A percentile compares a stretch with the other conserved stretches of the same genome.
These are phyloP conservation scores for Spatulosminthurus flaviceps DNA, from an alignment of 2,888 invertebrate genomes.

Conservation along the genomic window DNA sequence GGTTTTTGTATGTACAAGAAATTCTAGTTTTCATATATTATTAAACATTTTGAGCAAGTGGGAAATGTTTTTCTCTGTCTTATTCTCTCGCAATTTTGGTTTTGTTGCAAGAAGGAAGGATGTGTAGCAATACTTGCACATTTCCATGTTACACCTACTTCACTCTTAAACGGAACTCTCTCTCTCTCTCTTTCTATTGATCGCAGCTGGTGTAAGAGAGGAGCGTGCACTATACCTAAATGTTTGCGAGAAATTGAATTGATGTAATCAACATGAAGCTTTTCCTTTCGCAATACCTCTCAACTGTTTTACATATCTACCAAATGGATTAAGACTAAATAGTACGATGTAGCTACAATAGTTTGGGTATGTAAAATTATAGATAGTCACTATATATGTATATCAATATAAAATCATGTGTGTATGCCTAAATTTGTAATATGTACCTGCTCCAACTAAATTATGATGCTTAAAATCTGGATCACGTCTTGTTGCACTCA, in stretches of 20 bases:
- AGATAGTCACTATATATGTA: too few relatives aligned
- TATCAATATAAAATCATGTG: too few relatives aligned
- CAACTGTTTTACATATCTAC: background rate
- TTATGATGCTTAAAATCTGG: background rate
- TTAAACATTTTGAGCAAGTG: background rate
- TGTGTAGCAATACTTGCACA: conserved; percentile 1
- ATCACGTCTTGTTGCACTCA: background rate
- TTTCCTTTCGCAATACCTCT: background rate
- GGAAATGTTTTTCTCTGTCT: background rate
- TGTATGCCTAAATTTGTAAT: too few relatives aligned
- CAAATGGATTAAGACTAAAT: conserved; percentile 8
- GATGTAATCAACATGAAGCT: conserved; percentile 7
- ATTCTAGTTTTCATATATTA: too few relatives aligned
- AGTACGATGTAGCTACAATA: too few relatives aligned
- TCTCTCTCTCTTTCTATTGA: background rate
- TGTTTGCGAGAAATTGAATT: conserved; percentile 6
- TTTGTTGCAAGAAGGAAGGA: background rate
- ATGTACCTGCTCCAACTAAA: too few relatives aligned
- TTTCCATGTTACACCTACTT: background rate
- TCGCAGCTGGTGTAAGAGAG: conserved; percentile 1
- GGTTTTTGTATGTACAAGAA: too few relatives aligned
- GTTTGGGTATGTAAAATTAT: too few relatives aligned
- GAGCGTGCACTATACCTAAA: background rate
- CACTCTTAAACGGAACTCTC: background rate
- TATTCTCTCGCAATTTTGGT: background rate